A percentile compares a stretch with the other conserved stretches of the same genome.
These are phyloP conservation scores for Drosophila glabriapex DNA, from an alignment of 2,888 invertebrate species.

Conservation along the genomic window DNA sequence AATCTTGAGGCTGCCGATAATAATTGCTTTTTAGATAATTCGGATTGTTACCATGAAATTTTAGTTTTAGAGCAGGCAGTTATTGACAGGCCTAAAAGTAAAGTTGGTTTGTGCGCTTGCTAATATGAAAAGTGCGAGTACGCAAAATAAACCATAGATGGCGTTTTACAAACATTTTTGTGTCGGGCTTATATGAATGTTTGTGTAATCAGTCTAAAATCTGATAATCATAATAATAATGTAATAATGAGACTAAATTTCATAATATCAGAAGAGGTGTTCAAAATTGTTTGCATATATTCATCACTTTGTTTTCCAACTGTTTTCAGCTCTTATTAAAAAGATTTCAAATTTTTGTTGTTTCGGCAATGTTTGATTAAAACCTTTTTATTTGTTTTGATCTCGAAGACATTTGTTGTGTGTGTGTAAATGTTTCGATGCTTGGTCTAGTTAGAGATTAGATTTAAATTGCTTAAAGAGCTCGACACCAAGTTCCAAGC, in stretches of 20 bases:
- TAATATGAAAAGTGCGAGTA: neutral
- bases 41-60: neutral
- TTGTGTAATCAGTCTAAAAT: too few species aligned
- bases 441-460: neutral
- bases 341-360: too few species aligned
- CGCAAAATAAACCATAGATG: neutral
- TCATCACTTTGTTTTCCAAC: neutral
- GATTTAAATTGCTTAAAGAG: neutral
- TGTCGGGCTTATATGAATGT: too few species aligned
- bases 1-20: neutral
- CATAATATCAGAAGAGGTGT: neutral
- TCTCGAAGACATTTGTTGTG: neutral
- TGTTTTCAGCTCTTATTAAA: neutral
- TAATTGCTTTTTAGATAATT: neutral
- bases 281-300: neutral
- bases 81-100: neutral
- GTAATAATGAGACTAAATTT: neutral
- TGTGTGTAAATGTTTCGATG: neutral
- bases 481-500: neutral
- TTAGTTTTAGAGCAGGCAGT: neutral
- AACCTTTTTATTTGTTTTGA: neutral
- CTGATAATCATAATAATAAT: neutral
- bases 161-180: neutral
- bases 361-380: neutral
- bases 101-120: constrained; percentile 3